These are phyloP conservation scores for Drosophila mojavensis DNA, from an alignment of 1,140 invertebrate genomes.

Conservation along the genomic window DNA sequence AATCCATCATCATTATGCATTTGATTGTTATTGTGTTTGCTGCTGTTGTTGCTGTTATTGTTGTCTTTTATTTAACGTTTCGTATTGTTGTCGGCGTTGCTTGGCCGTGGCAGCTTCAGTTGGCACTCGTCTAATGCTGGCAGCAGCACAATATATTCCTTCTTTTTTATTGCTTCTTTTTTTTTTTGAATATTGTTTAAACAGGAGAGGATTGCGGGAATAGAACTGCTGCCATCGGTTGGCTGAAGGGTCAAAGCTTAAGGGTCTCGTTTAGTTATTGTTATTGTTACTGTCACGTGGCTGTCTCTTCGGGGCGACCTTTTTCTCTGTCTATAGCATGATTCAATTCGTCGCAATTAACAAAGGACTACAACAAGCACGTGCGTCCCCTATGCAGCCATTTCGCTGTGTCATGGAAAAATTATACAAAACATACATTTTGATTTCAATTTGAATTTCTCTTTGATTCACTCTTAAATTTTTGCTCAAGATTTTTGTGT, in stretches of 20 bases:
- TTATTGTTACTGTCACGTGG: constrained; percentile 27
- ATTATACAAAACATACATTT: constrained; percentile 34
- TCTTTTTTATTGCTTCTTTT: too few species aligned
- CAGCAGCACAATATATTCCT: constrained; percentile 64
- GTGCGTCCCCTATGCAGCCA: not conserved
- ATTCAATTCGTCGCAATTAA: constrained; percentile 13
- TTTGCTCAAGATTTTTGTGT: too few species aligned
- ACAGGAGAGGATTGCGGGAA: constrained; percentile 31
- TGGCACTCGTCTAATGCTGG: constrained; percentile 52
- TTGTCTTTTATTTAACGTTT: constrained; percentile 32
- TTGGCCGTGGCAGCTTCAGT: constrained; percentile 16
- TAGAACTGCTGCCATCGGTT: constrained; percentile 24
- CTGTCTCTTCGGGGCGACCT: constrained; percentile 28
- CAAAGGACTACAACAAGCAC: constrained; percentile 1
- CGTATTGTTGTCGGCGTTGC: constrained; percentile 16
- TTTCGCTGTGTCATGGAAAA: constrained; percentile 2
- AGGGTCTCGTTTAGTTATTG: constrained; percentile 9
- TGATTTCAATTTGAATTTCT: constrained; percentile 55
- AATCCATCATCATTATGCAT: constrained; percentile 78
- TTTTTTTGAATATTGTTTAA: constrained; percentile 8
- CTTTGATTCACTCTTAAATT: constrained; percentile 23
- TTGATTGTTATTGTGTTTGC: constrained; percentile 38
- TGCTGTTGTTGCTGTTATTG: not conserved
- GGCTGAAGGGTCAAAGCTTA: constrained; percentile 24
- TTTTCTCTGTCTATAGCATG: constrained; percentile 10